A percentile compares a stretch with the other conserved stretches of the same genome.
phyloP scores from a whole-genome alignment of 2,113 vertebrate genomes.

The Arvicanthis niloticus region DNA sequence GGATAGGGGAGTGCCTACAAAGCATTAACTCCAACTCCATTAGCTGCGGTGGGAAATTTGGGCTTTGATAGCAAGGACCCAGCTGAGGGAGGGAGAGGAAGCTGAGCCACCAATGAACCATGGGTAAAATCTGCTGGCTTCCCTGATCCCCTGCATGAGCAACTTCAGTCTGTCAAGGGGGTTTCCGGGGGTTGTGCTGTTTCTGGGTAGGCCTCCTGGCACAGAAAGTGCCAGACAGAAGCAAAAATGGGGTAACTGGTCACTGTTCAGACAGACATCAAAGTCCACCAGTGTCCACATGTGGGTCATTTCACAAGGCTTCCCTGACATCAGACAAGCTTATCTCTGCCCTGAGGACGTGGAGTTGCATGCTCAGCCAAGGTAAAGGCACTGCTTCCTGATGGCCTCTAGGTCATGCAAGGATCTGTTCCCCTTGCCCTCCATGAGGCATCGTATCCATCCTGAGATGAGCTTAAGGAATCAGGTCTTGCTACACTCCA shows the following conservation, averaged over 20 bases:
- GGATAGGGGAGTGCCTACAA: background rate
- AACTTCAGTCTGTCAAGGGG: constrained; percentile 96
- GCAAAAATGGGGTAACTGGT: background rate
- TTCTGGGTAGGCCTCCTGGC: constrained; percentile 4
- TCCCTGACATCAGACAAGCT: background rate
- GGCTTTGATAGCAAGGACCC: background rate
- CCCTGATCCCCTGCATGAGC: constrained; percentile 93
- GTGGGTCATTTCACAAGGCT: constrained; percentile 29
- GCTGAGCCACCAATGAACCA: background rate
- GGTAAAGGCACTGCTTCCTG: background rate
- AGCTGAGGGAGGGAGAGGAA: background rate
- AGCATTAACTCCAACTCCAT: background rate
- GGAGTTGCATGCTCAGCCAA: background rate
- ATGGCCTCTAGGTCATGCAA: constrained; percentile 14
- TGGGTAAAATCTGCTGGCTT: background rate
- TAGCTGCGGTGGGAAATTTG: background rate
- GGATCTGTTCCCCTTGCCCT: background rate
- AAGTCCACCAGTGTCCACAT: constrained; percentile 55
- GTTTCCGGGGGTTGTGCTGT: background rate
- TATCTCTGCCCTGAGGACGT: constrained; percentile 47
- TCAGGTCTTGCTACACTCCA: background rate
- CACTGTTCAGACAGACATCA: background rate
- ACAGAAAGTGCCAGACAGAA: background rate
- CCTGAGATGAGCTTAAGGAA: background rate
- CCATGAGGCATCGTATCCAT: background rate